Conservation (phyloP, 2,113 vertebrate genomes). For the Oenanthe oenanthe region DNA sequence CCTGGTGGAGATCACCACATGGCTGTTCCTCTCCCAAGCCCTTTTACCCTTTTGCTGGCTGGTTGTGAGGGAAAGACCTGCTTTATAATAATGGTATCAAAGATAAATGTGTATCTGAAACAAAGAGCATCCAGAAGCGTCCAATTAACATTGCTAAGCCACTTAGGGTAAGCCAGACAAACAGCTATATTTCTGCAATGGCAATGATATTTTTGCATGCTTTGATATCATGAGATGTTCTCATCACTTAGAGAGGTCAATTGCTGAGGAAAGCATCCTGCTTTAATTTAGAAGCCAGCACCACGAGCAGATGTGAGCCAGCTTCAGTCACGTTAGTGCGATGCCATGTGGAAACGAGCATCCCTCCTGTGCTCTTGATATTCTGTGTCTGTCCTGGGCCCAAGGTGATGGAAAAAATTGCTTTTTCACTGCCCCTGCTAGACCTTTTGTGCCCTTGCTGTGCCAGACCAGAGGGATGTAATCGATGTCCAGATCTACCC, state of each 20-base stretch:
- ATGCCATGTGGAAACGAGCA: not conserved
- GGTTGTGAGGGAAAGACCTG: not conserved
- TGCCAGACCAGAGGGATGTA: not conserved
- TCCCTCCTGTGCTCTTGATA: not conserved
- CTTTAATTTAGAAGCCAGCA: not conserved
- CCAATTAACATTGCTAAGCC: constrained; percentile 16
- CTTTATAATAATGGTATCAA: constrained; percentile 1
- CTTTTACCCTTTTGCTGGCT: not conserved
- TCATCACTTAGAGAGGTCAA: not conserved
- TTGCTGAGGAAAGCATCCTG: not conserved
- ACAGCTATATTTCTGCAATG: not conserved
- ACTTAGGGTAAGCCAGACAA: not conserved
- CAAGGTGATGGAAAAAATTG: constrained; percentile 1
- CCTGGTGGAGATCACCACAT: not conserved
- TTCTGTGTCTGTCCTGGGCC: not conserved
- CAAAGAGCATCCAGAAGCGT: not conserved
- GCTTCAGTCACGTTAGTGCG: fast-evolving
- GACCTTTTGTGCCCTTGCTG: not conserved
- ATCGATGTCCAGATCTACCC: not conserved
- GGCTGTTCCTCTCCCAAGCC: not conserved
- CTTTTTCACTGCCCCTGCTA: not conserved
- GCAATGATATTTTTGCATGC: not conserved
- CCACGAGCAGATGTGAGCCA: not conserved
- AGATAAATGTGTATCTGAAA: not conserved
- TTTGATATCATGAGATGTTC: not conserved